These are phyloP conservation scores for Crenuchus spilurus DNA, from an alignment of 2,797 vertebrate species.

Conservation along the genomic window DNA sequence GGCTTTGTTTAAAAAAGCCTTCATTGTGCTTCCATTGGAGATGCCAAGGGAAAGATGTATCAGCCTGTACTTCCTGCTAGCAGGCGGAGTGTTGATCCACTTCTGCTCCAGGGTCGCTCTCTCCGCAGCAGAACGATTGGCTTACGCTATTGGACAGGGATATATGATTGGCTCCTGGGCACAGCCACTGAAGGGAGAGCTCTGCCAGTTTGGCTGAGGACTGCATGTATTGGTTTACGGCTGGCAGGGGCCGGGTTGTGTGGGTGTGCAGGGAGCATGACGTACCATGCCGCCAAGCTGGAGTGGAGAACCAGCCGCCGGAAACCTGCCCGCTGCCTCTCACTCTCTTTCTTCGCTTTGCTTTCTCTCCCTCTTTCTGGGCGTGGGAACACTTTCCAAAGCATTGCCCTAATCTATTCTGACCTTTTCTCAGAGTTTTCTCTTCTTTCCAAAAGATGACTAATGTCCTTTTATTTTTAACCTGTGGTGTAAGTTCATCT, in stretches of 20 bases:
- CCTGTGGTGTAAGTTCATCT: constrained; percentile 41
- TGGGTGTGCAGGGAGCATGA: constrained; percentile 60
- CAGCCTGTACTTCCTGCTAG: constrained; percentile 19
- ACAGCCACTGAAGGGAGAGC: constrained; percentile 51
- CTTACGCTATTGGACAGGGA: constrained; percentile 54
- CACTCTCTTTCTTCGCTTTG: background rate
- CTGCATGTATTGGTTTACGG: constrained; percentile 62
- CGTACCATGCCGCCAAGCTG: constrained; percentile 59
- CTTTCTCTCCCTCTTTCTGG: constrained; percentile 9
- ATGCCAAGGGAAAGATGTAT: background rate
- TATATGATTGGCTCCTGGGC: constrained; percentile 31
- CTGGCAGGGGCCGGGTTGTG: constrained; percentile 64
- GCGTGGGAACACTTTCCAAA: constrained; percentile 48
- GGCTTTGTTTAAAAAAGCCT: constrained; percentile 30
- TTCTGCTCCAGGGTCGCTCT: background rate
- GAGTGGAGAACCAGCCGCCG: constrained; percentile 7
- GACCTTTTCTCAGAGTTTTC: constrained; percentile 42
- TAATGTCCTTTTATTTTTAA: constrained; percentile 47
- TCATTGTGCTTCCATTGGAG: constrained; percentile 14
- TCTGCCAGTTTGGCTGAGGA: constrained; percentile 65
- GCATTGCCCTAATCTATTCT: constrained; percentile 37
- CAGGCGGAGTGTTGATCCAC: constrained; percentile 17
- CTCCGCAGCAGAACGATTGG: constrained; percentile 52
- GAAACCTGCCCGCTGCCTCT: constrained; percentile 6
- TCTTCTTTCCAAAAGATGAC: constrained; percentile 37